phyloP scores from a whole-genome alignment of 2,797 vertebrate genomes.

The Erpetoichthys calabaricus region DNA sequence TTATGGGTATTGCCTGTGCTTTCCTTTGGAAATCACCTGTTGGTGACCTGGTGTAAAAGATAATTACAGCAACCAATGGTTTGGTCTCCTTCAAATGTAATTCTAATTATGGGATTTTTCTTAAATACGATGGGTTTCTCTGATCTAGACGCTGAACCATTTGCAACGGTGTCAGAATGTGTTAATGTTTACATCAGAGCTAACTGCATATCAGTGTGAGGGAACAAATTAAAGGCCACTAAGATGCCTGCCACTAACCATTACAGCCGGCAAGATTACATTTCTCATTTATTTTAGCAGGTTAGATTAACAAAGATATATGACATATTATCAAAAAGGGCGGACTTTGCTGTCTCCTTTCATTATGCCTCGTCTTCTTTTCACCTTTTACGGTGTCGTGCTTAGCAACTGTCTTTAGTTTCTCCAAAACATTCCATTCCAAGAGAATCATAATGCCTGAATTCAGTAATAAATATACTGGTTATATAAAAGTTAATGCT shows the following conservation, averaged over 20 bases:
- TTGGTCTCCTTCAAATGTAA: neutral
- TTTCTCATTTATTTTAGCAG: conserved; percentile 52
- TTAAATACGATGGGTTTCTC: conserved; percentile 2
- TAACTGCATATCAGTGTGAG: conserved; percentile 26
- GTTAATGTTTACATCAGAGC: conserved; percentile 33
- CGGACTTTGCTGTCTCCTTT: conserved; percentile 54
- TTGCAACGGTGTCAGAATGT: conserved; percentile 26
- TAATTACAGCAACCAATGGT: neutral
- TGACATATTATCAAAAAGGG: conserved; percentile 66
- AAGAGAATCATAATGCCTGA: too few relatives aligned
- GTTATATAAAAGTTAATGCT: too few relatives aligned
- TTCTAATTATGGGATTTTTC: neutral
- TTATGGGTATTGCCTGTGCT: too few relatives aligned
- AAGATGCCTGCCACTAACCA: conserved; percentile 53
- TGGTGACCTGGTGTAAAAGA: too few relatives aligned
- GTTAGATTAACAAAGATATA: conserved; percentile 64
- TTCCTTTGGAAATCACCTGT: too few relatives aligned
- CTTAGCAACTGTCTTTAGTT: neutral
- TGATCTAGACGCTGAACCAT: conserved; percentile 12
- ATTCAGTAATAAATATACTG: too few relatives aligned
- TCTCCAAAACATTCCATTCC: neutral
- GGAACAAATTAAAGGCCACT: conserved; percentile 40
- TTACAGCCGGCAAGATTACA: conserved; percentile 40
- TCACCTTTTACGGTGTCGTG: conserved; percentile 2
- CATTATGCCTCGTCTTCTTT: conserved; percentile 49